Evolutionary conservation across 2,113 vertebrate species (phyloP).

Genomic region (Brienomyrus brachyistius): DNA sequence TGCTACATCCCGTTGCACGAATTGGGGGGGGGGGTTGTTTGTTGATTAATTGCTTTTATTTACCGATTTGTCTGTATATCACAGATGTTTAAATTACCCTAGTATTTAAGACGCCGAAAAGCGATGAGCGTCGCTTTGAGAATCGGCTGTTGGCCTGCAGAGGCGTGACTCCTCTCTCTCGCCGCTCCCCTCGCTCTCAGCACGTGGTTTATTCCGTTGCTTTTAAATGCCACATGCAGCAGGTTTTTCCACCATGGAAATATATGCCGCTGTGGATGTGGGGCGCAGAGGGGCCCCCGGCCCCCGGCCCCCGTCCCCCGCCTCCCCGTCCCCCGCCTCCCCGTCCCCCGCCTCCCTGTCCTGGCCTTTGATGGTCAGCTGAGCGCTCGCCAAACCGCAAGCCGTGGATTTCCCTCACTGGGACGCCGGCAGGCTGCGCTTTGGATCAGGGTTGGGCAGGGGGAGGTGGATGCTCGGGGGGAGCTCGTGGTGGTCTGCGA

Average conservation of each 20-base stretch:
- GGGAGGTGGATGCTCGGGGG: too few species aligned
- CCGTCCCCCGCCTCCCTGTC: background rate
- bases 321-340: background rate
- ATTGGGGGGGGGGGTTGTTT: background rate
- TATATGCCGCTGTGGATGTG: conserved; percentile 11
- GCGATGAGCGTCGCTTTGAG: background rate
- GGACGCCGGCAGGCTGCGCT: background rate
- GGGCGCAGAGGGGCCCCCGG: background rate
- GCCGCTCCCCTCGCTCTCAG: background rate
- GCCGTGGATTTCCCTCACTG: background rate
- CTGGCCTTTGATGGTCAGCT: conserved; percentile 29
- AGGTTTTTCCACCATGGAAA: conserved; percentile 38
- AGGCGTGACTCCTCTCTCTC: too few species aligned
- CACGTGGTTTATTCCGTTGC: background rate
- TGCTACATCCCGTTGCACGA: background rate
- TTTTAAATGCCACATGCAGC: background rate
- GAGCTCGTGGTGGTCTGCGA: background rate
- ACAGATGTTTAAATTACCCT: background rate
- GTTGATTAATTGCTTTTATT: background rate
- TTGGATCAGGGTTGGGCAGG: background rate
- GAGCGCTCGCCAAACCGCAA: conserved; percentile 1
- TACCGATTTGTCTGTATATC: background rate
- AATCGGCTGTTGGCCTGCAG: background rate
- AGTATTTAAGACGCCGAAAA: too few species aligned
- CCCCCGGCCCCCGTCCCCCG: too few species aligned